Evolutionary conservation across 2,888 invertebrate species (phyloP).

Genomic region (Peribatodes rhomboidaria): DNA sequence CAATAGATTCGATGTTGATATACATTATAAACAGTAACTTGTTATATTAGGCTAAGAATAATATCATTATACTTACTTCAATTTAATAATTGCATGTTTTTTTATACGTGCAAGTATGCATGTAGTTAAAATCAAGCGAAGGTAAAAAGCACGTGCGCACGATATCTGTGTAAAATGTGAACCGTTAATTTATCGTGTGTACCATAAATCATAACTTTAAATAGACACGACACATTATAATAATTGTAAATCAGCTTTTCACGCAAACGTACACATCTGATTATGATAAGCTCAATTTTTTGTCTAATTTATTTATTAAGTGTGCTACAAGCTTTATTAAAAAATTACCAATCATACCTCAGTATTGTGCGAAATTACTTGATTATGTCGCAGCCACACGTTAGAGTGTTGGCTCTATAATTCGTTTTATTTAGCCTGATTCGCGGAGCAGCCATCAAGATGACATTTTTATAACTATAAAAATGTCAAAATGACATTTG

Average conservation of each 20-base stretch:
- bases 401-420: too few relatives aligned
- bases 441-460: too few relatives aligned
- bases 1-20: conserved; percentile 57
- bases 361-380: neutral
- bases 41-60: conserved; percentile 38
- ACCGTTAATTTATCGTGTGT: too few relatives aligned
- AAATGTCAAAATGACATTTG: too few relatives aligned
- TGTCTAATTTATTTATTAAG: neutral
- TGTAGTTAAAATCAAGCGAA: neutral
- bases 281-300: neutral
- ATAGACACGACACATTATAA: too few relatives aligned
- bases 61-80: conserved; percentile 13
- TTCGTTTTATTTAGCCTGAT: too few relatives aligned
- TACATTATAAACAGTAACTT: conserved; percentile 50
- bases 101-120: neutral
- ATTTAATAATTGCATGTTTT: neutral
- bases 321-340: neutral
- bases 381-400: neutral
- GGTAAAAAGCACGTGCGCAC: neutral
- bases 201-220: neutral
- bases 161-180: too few relatives aligned
- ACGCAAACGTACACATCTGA: neutral
- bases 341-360: neutral
- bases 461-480: too few relatives aligned
- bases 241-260: too few relatives aligned